phyloP scores from a whole-genome alignment of 1,140 invertebrate species.

The Thaumatotibia leucotreta region DNA sequence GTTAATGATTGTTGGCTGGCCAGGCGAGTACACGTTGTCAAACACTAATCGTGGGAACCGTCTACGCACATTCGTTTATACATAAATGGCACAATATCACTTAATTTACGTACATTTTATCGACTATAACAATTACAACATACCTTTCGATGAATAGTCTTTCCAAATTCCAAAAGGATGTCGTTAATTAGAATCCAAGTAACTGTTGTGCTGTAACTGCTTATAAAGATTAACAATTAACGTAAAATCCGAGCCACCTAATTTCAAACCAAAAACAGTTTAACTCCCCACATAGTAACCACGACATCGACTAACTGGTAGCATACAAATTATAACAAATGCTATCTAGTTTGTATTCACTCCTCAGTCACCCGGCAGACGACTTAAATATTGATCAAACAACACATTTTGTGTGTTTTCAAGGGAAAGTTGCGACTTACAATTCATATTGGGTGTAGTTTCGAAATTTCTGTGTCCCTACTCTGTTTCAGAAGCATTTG shows the following conservation, averaged over 20 bases:
- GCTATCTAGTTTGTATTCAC: slow-evolving; percentile 6
- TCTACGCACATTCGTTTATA: not conserved
- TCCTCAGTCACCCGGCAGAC: not conserved
- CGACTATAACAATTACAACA: not conserved
- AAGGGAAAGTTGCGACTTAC: slow-evolving; percentile 6
- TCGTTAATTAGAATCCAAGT: not conserved
- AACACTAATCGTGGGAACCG: not conserved
- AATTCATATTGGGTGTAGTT: not conserved
- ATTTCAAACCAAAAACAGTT: not conserved
- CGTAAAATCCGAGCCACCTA: not conserved
- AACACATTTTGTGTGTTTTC: slow-evolving; percentile 8
- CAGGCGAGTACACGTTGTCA: not conserved
- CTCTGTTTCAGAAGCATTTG: slow-evolving; percentile 1
- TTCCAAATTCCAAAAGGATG: not conserved
- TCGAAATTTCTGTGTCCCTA: not conserved
- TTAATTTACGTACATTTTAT: not conserved
- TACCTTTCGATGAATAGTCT: not conserved
- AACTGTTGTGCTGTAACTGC: not conserved
- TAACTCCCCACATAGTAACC: not conserved
- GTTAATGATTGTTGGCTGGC: not conserved
- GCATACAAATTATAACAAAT: slow-evolving; percentile 12
- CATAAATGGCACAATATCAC: not conserved
- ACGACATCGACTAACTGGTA: not conserved
- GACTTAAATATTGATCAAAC: slow-evolving; percentile 14
- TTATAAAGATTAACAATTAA: not conserved